phyloP scores from a whole-genome alignment of 2,797 vertebrate genomes.

The Esox lucius region DNA sequence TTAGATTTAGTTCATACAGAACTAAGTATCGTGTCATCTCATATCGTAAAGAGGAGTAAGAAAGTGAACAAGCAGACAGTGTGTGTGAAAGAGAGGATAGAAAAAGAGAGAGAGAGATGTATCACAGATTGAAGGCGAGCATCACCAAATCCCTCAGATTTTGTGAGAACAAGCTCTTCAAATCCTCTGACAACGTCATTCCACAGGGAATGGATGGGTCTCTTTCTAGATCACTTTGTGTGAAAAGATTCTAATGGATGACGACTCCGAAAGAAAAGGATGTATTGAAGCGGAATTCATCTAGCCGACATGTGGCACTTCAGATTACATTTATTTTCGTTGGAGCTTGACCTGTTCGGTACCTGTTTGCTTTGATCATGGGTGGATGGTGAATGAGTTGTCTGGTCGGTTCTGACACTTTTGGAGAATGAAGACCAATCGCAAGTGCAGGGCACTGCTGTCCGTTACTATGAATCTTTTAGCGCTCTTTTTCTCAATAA shows the following conservation, averaged over 20 bases:
- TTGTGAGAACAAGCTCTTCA: conserved; percentile 36
- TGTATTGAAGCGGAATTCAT: conserved; percentile 14
- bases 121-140: conserved; percentile 15
- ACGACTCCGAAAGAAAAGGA: not conserved
- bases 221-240: conserved; percentile 21
- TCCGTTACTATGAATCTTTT: conserved; percentile 88
- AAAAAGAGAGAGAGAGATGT: not conserved
- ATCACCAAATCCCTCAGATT: conserved; percentile 43
- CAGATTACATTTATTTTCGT: conserved; percentile 11
- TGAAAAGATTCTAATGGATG: conserved; percentile 4
- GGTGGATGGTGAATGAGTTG: conserved; percentile 23
- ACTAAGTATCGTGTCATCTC: not conserved
- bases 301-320: conserved; percentile 1
- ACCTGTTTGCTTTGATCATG: not conserved
- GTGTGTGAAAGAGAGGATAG: conserved; percentile 2
- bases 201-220: conserved; percentile 19
- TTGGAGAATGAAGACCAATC: conserved; percentile 81
- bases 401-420: conserved; percentile 20
- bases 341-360: not conserved
- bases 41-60: not conserved
- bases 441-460: conserved; percentile 87
- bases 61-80: not conserved
- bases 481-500: conserved; percentile 89
- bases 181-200: conserved; percentile 64
- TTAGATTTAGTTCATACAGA: not conserved